These are phyloP conservation scores for Poecilus cupreus DNA, from an alignment of 2,888 invertebrate genomes.

Conservation along the genomic window DNA sequence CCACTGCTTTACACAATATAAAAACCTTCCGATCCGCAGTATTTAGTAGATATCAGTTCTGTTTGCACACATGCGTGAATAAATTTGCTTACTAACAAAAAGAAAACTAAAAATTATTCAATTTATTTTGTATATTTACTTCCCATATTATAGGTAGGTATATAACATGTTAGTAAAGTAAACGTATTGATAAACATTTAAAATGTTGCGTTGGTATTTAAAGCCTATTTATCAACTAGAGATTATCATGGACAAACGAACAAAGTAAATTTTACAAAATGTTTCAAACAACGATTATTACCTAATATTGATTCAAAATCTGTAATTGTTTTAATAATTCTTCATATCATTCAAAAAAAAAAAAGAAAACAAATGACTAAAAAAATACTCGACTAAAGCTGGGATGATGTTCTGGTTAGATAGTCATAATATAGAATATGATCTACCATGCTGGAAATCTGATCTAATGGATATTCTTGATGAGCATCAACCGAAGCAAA, in stretches of 20 bases:
- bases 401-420: slow-evolving; percentile 38
- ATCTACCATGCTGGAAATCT: background rate
- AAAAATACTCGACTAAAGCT: slow-evolving; percentile 21
- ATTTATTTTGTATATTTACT: too few relatives aligned
- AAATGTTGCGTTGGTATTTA: too few relatives aligned
- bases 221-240: slow-evolving; percentile 61
- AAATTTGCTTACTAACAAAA: too few relatives aligned
- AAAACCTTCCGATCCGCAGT: too few relatives aligned
- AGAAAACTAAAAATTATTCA: too few relatives aligned
- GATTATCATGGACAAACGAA: slow-evolving; percentile 62
- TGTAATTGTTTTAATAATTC: slow-evolving; percentile 62
- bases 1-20: too few relatives aligned
- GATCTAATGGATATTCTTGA: slow-evolving; percentile 18
- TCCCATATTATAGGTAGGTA: slow-evolving; percentile 16
- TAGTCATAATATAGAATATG: slow-evolving; percentile 13
- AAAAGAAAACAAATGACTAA: slow-evolving; percentile 47
- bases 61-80: too few relatives aligned
- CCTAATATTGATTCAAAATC: slow-evolving; percentile 58
- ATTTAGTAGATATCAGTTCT: too few relatives aligned
- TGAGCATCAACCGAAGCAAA: background rate
- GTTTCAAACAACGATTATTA: slow-evolving; percentile 59
- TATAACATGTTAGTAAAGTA: too few relatives aligned
- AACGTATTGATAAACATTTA: too few relatives aligned
- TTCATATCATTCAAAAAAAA: slow-evolving; percentile 58
- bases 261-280: slow-evolving; percentile 60